Evolutionary conservation across 2,888 invertebrate genomes (phyloP).

Genomic region (Pammene aurita): DNA sequence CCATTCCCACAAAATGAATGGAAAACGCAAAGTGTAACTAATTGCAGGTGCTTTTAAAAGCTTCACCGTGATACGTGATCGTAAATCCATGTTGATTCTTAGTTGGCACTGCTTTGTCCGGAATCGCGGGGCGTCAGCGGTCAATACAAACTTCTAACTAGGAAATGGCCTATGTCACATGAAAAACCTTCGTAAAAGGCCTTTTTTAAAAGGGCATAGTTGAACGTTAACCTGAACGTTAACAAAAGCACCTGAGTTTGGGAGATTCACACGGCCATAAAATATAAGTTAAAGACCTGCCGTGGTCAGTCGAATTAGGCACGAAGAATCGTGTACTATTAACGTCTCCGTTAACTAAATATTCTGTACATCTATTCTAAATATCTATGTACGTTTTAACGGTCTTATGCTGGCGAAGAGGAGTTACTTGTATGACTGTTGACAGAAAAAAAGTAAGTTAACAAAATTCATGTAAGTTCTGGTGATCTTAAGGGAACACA

Average conservation of each 20-base stretch:
- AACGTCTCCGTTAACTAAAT: conserved; percentile 20
- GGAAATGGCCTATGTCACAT: neutral
- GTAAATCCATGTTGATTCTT: conserved; percentile 51
- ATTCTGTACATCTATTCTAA: too few species aligned
- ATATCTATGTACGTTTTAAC: conserved; percentile 12
- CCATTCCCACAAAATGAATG: conserved; percentile 23
- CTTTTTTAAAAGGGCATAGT: conserved; percentile 45
- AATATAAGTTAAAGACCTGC: conserved; percentile 53
- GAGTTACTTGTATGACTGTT: neutral
- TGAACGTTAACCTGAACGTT: conserved; percentile 49
- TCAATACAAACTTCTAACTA: neutral
- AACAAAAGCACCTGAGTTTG: conserved; percentile 55
- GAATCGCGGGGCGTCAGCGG: conserved; percentile 42
- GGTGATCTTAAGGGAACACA: too few species aligned
- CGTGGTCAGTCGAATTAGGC: conserved; percentile 38
- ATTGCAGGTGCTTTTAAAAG: conserved; percentile 40
- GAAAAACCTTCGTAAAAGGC: neutral
- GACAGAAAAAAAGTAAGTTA: too few species aligned
- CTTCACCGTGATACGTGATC: conserved; percentile 50
- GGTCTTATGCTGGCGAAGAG: neutral
- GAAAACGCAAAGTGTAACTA: conserved; percentile 23
- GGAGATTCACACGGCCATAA: conserved; percentile 68
- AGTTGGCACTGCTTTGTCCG: conserved; percentile 48
- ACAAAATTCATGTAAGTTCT: too few species aligned
- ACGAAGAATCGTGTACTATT: conserved; percentile 23